phyloP scores from a whole-genome alignment of 1,140 invertebrate genomes.

The Onthophagus taurus region DNA sequence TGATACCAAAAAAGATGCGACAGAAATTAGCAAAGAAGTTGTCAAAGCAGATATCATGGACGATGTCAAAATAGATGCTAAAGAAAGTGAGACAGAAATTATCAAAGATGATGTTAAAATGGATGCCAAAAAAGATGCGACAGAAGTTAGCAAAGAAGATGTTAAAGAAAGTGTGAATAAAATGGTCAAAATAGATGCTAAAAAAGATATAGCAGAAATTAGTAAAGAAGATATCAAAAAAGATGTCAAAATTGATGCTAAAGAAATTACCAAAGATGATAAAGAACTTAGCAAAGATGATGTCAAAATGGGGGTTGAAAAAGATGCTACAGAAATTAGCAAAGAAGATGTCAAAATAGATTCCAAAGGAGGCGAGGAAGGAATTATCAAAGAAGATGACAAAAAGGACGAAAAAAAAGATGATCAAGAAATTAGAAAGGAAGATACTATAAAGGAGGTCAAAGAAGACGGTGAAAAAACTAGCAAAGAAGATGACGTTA shows the following conservation, averaged over 20 bases:
- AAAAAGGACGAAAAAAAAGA: conserved; percentile 13
- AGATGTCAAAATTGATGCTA: conserved; percentile 11
- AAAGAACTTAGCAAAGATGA: conserved; percentile 1
- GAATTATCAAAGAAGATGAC: conserved; percentile 12
- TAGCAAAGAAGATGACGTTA: conserved; percentile 10
- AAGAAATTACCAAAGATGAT: no score
- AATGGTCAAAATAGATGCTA: no score
- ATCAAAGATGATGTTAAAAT: no score
- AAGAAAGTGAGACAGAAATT: no score
- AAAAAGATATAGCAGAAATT: no score
- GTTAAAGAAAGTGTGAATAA: not conserved
- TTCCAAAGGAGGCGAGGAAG: conserved; percentile 18
- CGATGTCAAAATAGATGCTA: no score
- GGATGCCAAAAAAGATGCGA: no score
- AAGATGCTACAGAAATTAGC: conserved; percentile 14
- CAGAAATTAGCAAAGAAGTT: no score
- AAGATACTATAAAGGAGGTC: not conserved
- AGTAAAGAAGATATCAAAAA: conserved; percentile 11
- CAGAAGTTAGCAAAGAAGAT: no score
- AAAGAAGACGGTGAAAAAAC: not conserved
- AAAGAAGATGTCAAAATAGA: no score
- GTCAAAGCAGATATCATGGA: no score
- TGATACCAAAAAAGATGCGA: no score
- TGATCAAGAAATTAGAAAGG: conserved; percentile 8
- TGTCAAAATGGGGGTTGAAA: conserved; percentile 19